Percentiles rank a stretch among this genome's conserved stretches.
Conservation (phyloP, 2,113 vertebrate species). For the Apeltes quadracus region DNA sequence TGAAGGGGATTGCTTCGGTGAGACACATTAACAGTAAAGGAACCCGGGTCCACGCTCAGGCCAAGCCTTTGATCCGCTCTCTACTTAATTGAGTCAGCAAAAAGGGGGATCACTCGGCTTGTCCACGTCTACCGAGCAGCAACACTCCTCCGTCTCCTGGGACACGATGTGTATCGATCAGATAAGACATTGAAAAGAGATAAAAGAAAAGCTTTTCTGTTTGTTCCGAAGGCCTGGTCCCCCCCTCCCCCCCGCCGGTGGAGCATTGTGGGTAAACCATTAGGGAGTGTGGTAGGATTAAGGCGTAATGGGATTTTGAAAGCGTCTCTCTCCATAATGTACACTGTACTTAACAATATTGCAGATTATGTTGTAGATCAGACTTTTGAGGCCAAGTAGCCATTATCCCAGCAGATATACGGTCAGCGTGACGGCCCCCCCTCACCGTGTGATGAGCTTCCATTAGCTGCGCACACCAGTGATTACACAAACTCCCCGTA, state of each 20-base stretch:
- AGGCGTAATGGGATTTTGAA: slow-evolving; percentile 85
- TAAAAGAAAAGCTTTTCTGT: slow-evolving; percentile 83
- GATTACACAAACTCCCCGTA: slow-evolving; percentile 77
- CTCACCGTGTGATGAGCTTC: slow-evolving; percentile 77
- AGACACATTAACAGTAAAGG: slow-evolving; percentile 18
- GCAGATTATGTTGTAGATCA: slow-evolving; percentile 85
- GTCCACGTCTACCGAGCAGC: slow-evolving; percentile 54
- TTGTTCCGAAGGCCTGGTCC: slow-evolving; percentile 78
- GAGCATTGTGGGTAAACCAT: slow-evolving; percentile 83
- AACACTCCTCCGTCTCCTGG: slow-evolving; percentile 65
- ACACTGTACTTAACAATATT: slow-evolving; percentile 83
- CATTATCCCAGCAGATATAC: slow-evolving; percentile 81
- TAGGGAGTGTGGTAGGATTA: slow-evolving; percentile 83
- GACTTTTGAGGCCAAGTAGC: slow-evolving; percentile 84
- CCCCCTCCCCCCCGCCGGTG: slow-evolving; percentile 48
- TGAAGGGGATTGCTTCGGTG: neutral
- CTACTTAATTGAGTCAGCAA: slow-evolving; percentile 68
- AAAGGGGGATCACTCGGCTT: slow-evolving; percentile 52
- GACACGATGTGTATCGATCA: slow-evolving; percentile 77
- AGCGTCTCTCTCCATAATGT: slow-evolving; percentile 82
- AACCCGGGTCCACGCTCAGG: slow-evolving; percentile 24
- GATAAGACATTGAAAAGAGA: slow-evolving; percentile 76
- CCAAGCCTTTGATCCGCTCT: slow-evolving; percentile 58
- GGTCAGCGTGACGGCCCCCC: slow-evolving; percentile 79
- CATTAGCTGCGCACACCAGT: slow-evolving; percentile 79